A percentile compares a stretch with the other conserved stretches of the same genome.
Evolutionary conservation across 2,797 vertebrate genomes (phyloP).

Genomic region (Naso thynnoides): DNA sequence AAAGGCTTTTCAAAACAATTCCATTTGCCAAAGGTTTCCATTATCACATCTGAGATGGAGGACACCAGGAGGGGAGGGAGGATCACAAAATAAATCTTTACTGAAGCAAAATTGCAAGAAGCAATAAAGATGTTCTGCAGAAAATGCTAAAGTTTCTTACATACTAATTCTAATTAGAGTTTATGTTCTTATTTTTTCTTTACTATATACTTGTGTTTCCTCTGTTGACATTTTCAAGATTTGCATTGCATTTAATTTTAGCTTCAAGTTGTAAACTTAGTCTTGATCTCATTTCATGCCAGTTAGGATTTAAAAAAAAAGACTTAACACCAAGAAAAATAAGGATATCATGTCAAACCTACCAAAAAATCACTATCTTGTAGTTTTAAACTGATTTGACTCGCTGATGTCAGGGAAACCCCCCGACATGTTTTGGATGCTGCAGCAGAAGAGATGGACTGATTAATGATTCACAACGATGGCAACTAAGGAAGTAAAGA

Average conservation of each 20-base stretch:
- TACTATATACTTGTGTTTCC: neutral
- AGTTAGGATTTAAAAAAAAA: too few relatives aligned
- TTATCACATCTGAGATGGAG: conserved; percentile 60
- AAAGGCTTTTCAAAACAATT: conserved; percentile 57
- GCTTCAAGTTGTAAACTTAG: neutral
- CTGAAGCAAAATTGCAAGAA: neutral
- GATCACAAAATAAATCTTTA: conserved; percentile 40
- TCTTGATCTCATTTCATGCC: neutral
- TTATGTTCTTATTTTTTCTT: neutral
- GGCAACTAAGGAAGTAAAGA: conserved; percentile 30
- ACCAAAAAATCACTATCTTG: neutral
- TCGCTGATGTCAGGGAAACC: conserved; percentile 27
- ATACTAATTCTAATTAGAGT: neutral
- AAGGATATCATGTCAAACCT: neutral
- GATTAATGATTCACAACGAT: conserved; percentile 54
- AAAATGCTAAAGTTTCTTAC: neutral
- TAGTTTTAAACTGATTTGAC: neutral
- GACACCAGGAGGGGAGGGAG: conserved; percentile 6
- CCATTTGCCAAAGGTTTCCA: conserved; percentile 59
- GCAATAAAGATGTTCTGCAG: neutral
- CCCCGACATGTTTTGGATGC: neutral
- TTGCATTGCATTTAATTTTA: neutral
- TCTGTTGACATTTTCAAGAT: neutral
- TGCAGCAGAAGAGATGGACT: conserved; percentile 18
- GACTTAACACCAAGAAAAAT: neutral